These are phyloP conservation scores for Archegozetes longisetosus DNA, from an alignment of 1,140 invertebrate species.

Conservation along the genomic window DNA sequence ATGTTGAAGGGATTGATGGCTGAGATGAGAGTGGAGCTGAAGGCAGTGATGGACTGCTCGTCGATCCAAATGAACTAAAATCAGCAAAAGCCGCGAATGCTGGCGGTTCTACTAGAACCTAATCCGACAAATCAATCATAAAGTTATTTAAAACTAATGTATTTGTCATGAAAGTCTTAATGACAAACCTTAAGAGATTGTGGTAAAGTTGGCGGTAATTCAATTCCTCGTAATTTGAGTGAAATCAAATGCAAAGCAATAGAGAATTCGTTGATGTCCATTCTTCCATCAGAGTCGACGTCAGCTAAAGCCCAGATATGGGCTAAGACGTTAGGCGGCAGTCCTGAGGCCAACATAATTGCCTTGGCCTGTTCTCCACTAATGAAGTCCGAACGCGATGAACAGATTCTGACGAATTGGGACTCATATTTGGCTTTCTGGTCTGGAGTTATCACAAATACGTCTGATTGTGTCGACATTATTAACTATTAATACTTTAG, in stretches of 20 bases:
- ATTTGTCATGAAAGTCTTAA: background rate
- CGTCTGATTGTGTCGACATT: conserved; percentile 37
- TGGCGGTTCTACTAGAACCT: conserved; percentile 11
- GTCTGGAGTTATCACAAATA: conserved; percentile 68
- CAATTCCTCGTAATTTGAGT: conserved; percentile 74
- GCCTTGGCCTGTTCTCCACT: conserved; percentile 85
- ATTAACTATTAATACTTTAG: no score
- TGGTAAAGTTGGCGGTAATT: conserved; percentile 70
- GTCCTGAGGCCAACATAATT: conserved; percentile 79
- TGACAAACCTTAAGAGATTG: conserved; percentile 27
- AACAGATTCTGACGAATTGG: conserved; percentile 45
- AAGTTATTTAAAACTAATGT: background rate
- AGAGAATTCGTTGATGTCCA: conserved; percentile 91
- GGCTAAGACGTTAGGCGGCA: conserved; percentile 68
- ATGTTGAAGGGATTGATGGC: conserved; percentile 16
- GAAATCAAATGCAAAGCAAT: conserved; percentile 95
- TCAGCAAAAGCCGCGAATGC: conserved; percentile 8
- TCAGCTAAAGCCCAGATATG: conserved; percentile 93
- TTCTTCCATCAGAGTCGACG: conserved; percentile 87
- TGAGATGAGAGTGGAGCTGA: conserved; percentile 16
- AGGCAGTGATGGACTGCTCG: conserved; percentile 20
- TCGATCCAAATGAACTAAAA: conserved; percentile 20
- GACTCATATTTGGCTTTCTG: conserved; percentile 75
- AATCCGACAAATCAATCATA: background rate
- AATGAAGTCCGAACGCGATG: conserved; percentile 29